These are phyloP conservation scores for Epizoanthus fatuus DNA, from an alignment of 92 coral and sea anemone species.

Conservation along the genomic window DNA sequence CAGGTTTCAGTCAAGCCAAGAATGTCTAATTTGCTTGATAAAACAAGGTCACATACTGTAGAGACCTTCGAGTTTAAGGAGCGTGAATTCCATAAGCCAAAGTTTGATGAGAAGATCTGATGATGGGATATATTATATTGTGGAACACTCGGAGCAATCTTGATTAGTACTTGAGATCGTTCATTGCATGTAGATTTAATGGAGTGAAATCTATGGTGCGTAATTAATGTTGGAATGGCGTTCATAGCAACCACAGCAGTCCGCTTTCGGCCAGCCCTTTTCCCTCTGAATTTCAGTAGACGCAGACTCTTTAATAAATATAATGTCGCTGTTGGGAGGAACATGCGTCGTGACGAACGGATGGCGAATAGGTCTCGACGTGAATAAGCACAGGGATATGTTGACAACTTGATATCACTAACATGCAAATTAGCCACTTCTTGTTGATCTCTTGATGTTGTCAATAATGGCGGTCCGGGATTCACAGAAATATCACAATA, in stretches of 20 bases:
- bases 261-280: slow-evolving; percentile 7
- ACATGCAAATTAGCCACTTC: slow-evolving; percentile 11
- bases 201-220: slow-evolving; percentile 11
- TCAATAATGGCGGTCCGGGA: neutral
- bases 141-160: slow-evolving; percentile 6
- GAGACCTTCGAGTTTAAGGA: slow-evolving; percentile 21
- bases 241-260: neutral
- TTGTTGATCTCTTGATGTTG: slow-evolving; percentile 6
- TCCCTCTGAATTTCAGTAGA: slow-evolving; percentile 9
- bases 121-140: slow-evolving; percentile 5
- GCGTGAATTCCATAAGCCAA: slow-evolving; percentile 47
- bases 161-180: slow-evolving; percentile 11
- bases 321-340: neutral
- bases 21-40: slow-evolving; percentile 37
- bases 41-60: slow-evolving; percentile 19
- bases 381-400: slow-evolving; percentile 1
- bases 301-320: slow-evolving; percentile 11
- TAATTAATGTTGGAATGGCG: neutral
- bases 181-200: slow-evolving; percentile 10
- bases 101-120: slow-evolving; percentile 20
- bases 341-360: neutral
- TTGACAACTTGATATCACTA: slow-evolving; percentile 2
- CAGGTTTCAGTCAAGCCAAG: slow-evolving; percentile 49
- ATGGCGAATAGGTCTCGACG: slow-evolving; percentile 14
- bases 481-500: neutral